Evolutionary conservation across 2,888 invertebrate genomes (phyloP).

Genomic region (Habroteleia sp.): DNA sequence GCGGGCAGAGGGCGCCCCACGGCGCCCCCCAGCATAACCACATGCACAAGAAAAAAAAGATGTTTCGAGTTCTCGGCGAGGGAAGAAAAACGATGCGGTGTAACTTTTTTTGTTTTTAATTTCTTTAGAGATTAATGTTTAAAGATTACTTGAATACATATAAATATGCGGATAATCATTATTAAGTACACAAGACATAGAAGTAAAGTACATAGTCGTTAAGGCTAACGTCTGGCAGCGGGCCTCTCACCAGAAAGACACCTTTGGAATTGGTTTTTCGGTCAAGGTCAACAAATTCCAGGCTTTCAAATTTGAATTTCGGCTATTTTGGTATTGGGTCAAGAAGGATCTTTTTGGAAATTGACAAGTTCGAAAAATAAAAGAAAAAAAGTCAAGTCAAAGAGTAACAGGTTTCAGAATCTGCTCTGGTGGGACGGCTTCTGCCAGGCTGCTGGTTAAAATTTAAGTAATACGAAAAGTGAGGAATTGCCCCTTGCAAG

Average conservation of each 20-base stretch:
- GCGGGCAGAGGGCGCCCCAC: slow-evolving; percentile 27
- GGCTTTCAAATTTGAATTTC: slow-evolving; percentile 2
- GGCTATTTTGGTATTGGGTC: too few relatives aligned
- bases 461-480: slow-evolving; percentile 74
- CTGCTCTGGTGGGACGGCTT: slow-evolving; percentile 75
- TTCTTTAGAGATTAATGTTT: slow-evolving; percentile 79
- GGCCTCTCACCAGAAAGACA: slow-evolving; percentile 73
- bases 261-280: slow-evolving; percentile 14
- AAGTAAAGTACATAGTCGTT: slow-evolving; percentile 77
- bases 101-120: slow-evolving; percentile 66
- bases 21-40: slow-evolving; percentile 2
- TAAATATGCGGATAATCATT: slow-evolving; percentile 79
- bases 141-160: slow-evolving; percentile 77
- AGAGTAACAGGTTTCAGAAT: slow-evolving; percentile 20
- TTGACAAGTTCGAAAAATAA: slow-evolving; percentile 3
- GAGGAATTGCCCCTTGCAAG: slow-evolving; percentile 79
- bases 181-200: slow-evolving; percentile 79
- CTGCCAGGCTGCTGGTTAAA: slow-evolving; percentile 74
- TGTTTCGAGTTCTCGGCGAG: slow-evolving; percentile 66
- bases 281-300: slow-evolving; percentile 4
- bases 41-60: slow-evolving; percentile 11
- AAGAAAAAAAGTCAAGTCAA: slow-evolving; percentile 1
- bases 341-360: slow-evolving; percentile 12
- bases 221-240: slow-evolving; percentile 74
- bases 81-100: slow-evolving; percentile 70